Conservation (phyloP, 2,888 invertebrate genomes). For the Alsophila aescularia region DNA sequence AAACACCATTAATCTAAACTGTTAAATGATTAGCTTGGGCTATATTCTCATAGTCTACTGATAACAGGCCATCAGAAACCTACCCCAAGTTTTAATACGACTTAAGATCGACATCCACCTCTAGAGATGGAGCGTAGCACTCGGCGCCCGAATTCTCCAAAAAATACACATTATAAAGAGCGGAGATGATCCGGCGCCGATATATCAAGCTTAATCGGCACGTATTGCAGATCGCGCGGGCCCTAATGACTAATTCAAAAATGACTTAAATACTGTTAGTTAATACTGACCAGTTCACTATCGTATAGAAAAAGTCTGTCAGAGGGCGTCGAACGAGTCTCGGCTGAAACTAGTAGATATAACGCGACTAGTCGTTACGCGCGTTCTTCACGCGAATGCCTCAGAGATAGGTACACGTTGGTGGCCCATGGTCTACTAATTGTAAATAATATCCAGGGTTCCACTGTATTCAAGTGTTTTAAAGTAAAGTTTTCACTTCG, state of each 20-base stretch:
- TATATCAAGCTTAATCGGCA: constrained; percentile 31
- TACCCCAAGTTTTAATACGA: constrained; percentile 41
- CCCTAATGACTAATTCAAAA: constrained; percentile 47
- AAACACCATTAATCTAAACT: constrained; percentile 23
- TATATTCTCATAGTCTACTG: constrained; percentile 16
- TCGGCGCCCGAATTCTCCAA: constrained; percentile 45
- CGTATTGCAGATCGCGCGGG: constrained; percentile 50
- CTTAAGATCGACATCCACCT: constrained; percentile 22
- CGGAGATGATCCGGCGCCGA: constrained; percentile 11
- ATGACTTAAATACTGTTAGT: constrained; percentile 58
- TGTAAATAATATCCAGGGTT: no score
- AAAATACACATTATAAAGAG: constrained; percentile 42
- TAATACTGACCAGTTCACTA: constrained; percentile 59
- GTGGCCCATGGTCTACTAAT: neutral
- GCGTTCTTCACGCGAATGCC: constrained; percentile 4
- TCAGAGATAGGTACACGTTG: neutral
- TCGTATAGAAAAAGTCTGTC: constrained; percentile 48
- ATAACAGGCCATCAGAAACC: constrained; percentile 51
- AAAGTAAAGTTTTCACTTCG: no score
- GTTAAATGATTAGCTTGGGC: constrained; percentile 11
- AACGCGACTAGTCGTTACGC: neutral
- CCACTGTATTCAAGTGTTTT: no score
- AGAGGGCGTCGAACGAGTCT: constrained; percentile 17
- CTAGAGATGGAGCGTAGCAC: constrained; percentile 25
- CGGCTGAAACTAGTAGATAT: constrained; percentile 3